Conservation (phyloP, 2,113 vertebrate species). For the Ellobius talpinus region DNA sequence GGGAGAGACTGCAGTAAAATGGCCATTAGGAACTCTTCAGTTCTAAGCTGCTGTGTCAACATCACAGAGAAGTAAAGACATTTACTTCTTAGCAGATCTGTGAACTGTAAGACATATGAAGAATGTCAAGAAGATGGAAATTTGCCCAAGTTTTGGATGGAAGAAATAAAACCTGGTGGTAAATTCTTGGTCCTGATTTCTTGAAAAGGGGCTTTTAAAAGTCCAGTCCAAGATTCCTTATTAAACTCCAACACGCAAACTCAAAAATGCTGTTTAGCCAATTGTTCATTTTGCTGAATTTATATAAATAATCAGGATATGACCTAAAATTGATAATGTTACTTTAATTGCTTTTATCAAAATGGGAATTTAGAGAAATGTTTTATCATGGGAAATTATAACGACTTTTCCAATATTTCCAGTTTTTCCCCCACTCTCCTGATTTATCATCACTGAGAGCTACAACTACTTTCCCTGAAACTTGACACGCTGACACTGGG, state of each 20-base stretch:
- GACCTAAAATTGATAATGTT: neutral
- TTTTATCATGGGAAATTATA: neutral
- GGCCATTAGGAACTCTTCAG: neutral
- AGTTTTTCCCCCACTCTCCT: neutral
- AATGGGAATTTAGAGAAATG: neutral
- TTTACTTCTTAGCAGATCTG: neutral
- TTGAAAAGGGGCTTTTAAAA: neutral
- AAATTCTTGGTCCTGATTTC: neutral
- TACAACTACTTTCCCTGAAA: neutral
- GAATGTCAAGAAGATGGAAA: neutral
- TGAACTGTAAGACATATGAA: neutral
- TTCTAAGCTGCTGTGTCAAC: neutral
- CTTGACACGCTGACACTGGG: neutral
- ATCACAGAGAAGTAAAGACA: neutral
- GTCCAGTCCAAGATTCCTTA: neutral
- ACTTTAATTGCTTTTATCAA: neutral
- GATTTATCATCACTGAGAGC: neutral
- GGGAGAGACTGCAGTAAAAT: neutral
- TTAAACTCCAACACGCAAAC: slow-evolving; percentile 9
- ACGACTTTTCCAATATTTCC: neutral
- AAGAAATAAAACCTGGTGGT: neutral
- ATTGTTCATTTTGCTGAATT: neutral
- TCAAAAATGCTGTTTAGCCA: neutral
- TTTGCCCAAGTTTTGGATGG: neutral
- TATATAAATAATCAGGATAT: neutral